Evolutionary conservation across 1,140 invertebrate genomes (phyloP).

Genomic region (Diabrotica undecimpunctata): DNA sequence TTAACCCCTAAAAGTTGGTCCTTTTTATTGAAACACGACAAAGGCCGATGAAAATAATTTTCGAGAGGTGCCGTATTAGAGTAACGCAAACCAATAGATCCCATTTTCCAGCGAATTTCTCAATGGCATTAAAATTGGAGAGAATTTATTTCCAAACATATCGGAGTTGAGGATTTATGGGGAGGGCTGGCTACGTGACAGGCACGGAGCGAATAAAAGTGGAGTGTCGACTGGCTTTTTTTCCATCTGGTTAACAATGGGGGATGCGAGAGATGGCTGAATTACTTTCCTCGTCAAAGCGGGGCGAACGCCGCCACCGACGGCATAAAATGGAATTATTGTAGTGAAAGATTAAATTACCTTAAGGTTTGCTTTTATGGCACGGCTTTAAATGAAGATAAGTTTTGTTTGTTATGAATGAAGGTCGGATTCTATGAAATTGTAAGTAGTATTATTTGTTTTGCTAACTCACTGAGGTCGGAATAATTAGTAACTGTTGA

Average conservation of each 20-base stretch:
- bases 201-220: constrained; percentile 1
- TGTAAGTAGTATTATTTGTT: background rate
- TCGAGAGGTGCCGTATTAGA: background rate
- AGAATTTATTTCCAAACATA: constrained; percentile 3
- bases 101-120: constrained; percentile 2
- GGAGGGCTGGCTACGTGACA: constrained; percentile 1
- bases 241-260: constrained; percentile 2
- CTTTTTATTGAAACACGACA: background rate
- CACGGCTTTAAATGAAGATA: background rate
- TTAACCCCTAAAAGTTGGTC: background rate
- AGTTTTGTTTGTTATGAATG: constrained; percentile 2
- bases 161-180: constrained; percentile 1
- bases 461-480: background rate
- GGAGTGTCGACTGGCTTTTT: constrained; percentile 1
- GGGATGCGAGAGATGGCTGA: constrained; percentile 1
- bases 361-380: constrained; percentile 2
- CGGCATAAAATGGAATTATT: constrained; percentile 2
- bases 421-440: background rate
- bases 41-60: background rate
- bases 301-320: background rate
- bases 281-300: constrained; percentile 2
- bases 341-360: constrained; percentile 2
- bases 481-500: too few species aligned
- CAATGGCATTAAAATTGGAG: constrained; percentile 2
- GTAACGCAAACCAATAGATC: background rate